Evolutionary conservation across 2,113 vertebrate species (phyloP), one percentile per base, ranked within the genome.

Genomic region (Nibea coibor): DNA sequence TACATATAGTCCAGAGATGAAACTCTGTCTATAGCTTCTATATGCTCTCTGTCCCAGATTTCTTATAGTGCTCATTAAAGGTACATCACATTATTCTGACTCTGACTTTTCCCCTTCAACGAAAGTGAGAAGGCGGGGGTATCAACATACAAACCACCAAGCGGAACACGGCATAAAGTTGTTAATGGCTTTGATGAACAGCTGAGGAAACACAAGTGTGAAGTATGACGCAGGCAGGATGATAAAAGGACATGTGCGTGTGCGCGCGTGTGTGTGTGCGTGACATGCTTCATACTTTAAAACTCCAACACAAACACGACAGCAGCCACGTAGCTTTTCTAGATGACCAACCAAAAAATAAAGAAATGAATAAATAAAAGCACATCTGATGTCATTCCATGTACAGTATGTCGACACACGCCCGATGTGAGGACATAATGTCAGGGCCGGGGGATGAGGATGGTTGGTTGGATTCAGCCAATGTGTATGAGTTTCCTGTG

Each of bases 261-360:
- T 43, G 71, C 8, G 35, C 59, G 85, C 83, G 69, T 31, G 28
- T 63, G 85, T 84, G 73, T 84, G 73, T 26, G 24, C 24, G 24
- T 43, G 73, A 87, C 90, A 91, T 91, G 88, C 90, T 82, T 83
- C 80, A 81, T 72, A 80, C 69, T 48, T 51, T 24, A 26, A 81
- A 72, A 87, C 66, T 70, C 64, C n/a, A 64, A 87, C 86, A 83
- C 79, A 90, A 75, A 78, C 71, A 88, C 83, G 85, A 87, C 83
- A 85, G 86, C 86, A 92, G 91, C 92, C 83, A 80, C 43, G 62
- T 19, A 58, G 75, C 62, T 67, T 65, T 66, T 69, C 78, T 45
- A 72, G 75, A 89, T 84, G 81, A 82, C 58, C 80, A 66, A 82
- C 64, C 61, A 28, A 75, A 61, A 56, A 39, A 19, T 15, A 54